Evolutionary conservation across 92 coral and sea anemone species (phyloP), one percentile per base, ranked within the genome.

Genomic region (Parazoanthus swiftii): DNA sequence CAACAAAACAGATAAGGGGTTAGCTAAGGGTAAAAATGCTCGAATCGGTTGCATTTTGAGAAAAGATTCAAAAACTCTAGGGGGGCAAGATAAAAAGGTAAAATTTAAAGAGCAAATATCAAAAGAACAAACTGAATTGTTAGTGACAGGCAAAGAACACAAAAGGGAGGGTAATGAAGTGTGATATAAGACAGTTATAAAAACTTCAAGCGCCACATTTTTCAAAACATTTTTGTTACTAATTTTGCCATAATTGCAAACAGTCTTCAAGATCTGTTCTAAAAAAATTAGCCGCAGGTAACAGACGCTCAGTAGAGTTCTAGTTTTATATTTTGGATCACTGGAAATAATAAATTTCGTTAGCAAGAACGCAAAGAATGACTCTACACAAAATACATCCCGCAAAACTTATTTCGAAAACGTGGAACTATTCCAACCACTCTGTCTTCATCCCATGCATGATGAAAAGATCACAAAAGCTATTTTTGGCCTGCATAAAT

Each of bases 41-140:
- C 7, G 36, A 42, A 48, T 73, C 44, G 23, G 33, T 10, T 43
- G 66, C n/a, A 29, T 14, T 70, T 70, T 36, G 3, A 84, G 79
- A 46, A 84, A 71, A 50, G 78, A 35, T 26, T 82, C 76, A 14
- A 82, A 70, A 84, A 84, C 26, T 13, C 48, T 20, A 20, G 73
- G 51, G 25, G 39, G 44, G 14, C 87, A 33, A 14, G 36, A 46
- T 33, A 44, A 48, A 72, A 84, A 26, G 18, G 37, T 3, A 33
- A 81, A 18, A 25, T 26, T 59, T 42, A 51, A 63, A 8, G 5
- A 3, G 25, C 44, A 81, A 63, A 33, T 81, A 23, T 63, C 13
- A 59, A 37, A 81, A 63, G 70, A 79, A 7, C 83, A 79, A 54
- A 79, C 83, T 7, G 85, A 81, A 33, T 59, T 20, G 10, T 37